Conservation (phyloP, 2,797 vertebrate species). For the Rhynchotus rufescens region DNA sequence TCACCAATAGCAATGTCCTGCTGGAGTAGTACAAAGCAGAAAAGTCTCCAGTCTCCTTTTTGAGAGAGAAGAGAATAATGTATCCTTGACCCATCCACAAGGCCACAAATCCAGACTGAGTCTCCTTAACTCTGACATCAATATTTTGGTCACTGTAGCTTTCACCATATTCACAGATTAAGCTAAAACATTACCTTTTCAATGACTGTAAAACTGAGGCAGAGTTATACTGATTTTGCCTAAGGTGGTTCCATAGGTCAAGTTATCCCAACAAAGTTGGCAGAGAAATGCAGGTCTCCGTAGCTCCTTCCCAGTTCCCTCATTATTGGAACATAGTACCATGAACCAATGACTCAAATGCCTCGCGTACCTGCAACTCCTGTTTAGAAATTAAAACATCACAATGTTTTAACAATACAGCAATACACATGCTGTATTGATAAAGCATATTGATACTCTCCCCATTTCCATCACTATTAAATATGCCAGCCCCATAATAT, state of each 20-base stretch:
- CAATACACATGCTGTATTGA: background rate
- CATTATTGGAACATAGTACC: background rate
- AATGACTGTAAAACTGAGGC: background rate
- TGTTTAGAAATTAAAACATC: background rate
- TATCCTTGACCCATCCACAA: background rate
- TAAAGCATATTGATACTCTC: background rate
- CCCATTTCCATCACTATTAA: background rate
- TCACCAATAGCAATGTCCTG: slow-evolving; percentile 33
- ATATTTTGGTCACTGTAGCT: background rate
- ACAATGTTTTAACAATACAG: too few relatives aligned
- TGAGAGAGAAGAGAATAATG: background rate
- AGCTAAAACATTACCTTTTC: background rate
- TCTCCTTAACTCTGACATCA: background rate
- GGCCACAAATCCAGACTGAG: background rate
- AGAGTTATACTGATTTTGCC: background rate
- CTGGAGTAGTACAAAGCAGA: background rate
- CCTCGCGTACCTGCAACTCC: fast-evolving
- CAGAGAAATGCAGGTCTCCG: background rate
- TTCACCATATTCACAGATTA: background rate
- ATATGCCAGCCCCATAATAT: background rate
- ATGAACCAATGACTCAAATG: background rate
- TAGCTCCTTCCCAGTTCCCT: background rate
- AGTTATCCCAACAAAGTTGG: background rate
- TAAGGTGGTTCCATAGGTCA: background rate
- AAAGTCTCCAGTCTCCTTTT: background rate